These are phyloP conservation scores for Kryptolebias marmoratus DNA, from an alignment of 2,113 vertebrate species.

Conservation along the genomic window DNA sequence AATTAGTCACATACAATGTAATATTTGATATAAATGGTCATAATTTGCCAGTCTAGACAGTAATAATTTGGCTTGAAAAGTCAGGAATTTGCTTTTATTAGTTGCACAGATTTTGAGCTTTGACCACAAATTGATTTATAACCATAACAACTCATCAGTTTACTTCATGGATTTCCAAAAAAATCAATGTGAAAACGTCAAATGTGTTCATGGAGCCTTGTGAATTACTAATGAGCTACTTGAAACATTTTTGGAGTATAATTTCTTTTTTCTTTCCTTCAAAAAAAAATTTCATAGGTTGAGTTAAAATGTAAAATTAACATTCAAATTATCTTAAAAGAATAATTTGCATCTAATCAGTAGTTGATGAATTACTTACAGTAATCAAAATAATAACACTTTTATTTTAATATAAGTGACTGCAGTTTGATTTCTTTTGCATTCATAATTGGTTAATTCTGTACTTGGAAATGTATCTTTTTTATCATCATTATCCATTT, in stretches of 20 bases:
- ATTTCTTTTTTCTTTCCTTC: too few relatives aligned
- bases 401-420: not conserved
- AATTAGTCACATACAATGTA: constrained; percentile 7
- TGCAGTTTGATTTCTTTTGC: not conserved
- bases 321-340: too few relatives aligned
- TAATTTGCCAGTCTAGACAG: not conserved
- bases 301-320: too few relatives aligned
- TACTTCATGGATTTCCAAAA: not conserved
- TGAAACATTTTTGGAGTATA: not conserved
- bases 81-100: not conserved
- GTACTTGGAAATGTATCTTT: too few relatives aligned
- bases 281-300: too few relatives aligned
- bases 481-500: not conserved
- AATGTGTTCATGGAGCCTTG: not conserved
- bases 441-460: not conserved
- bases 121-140: not conserved
- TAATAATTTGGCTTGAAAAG: not conserved
- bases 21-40: not conserved
- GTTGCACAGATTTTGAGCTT: not conserved
- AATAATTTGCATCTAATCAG: too few relatives aligned
- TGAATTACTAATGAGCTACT: not conserved
- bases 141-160: not conserved
- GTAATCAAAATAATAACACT: not conserved
- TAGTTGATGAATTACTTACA: not conserved
- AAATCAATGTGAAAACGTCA: not conserved